A percentile compares a stretch with the other conserved stretches of the same genome.
Evolutionary conservation across 2,113 vertebrate species (phyloP).

Genomic region (Anthoscopus minutus): DNA sequence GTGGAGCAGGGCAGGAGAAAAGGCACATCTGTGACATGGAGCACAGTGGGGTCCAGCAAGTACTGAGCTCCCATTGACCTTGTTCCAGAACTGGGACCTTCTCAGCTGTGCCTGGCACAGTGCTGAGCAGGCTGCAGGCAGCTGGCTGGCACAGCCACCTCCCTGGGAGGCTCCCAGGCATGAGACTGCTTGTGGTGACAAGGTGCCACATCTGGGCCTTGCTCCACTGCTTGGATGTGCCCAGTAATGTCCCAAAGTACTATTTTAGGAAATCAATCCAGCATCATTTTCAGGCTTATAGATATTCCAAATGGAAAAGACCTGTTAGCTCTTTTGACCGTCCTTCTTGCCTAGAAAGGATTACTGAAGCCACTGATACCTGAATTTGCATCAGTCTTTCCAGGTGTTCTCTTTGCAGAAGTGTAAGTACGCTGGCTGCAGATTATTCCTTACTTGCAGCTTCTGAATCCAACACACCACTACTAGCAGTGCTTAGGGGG

Average conservation of each 20-base stretch:
- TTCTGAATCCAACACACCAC: not conserved
- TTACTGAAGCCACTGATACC: not conserved
- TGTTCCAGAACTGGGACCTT: not conserved
- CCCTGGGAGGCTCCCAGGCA: accelerated
- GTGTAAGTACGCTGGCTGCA: not conserved
- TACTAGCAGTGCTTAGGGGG: not conserved
- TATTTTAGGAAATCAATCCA: not conserved
- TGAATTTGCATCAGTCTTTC: not conserved
- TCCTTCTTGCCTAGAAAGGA: not conserved
- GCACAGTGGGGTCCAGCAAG: not conserved
- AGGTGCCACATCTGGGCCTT: accelerated
- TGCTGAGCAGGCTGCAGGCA: not conserved
- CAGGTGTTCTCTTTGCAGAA: not conserved
- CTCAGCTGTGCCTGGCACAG: accelerated
- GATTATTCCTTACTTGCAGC: not conserved
- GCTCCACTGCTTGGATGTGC: not conserved
- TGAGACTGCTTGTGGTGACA: not conserved
- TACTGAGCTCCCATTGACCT: not conserved
- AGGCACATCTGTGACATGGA: accelerated
- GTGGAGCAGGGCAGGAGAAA: not conserved
- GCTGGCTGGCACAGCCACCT: not conserved
- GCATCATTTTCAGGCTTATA: not conserved
- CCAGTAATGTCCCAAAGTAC: not conserved
- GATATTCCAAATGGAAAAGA: not conserved
- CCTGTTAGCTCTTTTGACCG: not conserved